Conservation (phyloP, 2,113 vertebrate genomes). For the Rhizomys pruinosus region DNA sequence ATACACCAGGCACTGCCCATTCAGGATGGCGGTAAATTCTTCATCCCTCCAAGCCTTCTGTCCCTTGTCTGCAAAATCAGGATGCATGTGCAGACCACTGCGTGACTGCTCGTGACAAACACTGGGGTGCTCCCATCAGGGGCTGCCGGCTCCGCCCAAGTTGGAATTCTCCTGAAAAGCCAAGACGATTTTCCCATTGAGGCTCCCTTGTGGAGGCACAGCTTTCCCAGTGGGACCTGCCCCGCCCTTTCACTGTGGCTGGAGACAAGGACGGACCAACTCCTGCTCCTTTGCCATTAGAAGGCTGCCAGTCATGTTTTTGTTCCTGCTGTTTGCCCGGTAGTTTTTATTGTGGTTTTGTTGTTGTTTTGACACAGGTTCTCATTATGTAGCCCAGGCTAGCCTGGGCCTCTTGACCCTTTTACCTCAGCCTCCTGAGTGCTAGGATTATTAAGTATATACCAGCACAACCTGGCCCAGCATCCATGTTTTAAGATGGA, state of each 20-base stretch:
- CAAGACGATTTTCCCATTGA: background rate
- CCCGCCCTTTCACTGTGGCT: background rate
- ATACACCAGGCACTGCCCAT: accelerated
- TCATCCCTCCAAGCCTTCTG: background rate
- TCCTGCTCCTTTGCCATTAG: no score
- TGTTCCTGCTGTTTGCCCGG: background rate
- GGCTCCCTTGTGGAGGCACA: background rate
- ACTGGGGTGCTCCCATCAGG: background rate
- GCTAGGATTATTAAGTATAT: background rate
- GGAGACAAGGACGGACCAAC: no score
- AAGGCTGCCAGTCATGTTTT: background rate
- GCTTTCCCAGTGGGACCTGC: background rate
- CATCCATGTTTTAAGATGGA: background rate
- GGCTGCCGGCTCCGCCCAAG: background rate
- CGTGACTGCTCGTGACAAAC: background rate
- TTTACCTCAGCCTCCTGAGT: background rate
- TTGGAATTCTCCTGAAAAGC: background rate
- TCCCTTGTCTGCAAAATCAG: background rate
- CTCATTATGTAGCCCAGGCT: background rate
- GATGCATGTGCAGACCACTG: accelerated
- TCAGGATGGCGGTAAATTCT: background rate
- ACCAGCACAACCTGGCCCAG: background rate
- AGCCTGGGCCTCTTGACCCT: background rate
- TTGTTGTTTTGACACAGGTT: no score
- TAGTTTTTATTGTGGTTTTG: background rate